Evolutionary conservation across 2,888 invertebrate species (phyloP), one percentile per base, ranked within the genome.

Genomic region (Geotrupes spiniger): DNA sequence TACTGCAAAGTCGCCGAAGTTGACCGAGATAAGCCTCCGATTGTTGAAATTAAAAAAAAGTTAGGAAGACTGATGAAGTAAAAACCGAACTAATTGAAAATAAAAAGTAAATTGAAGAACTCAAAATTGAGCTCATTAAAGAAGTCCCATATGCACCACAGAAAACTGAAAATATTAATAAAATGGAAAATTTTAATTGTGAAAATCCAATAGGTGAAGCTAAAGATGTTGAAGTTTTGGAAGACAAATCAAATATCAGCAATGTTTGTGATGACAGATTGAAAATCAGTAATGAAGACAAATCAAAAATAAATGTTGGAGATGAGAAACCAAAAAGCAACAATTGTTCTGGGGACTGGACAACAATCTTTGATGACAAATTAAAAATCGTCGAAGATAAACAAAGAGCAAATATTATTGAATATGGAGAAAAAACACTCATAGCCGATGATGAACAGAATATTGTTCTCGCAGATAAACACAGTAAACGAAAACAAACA

Each of bases 181-280:
- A 45, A 31, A 27, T 27, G 31, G 26, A 39, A 10, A 15, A 47
- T 11, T 27, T 11, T 14, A 33, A 29, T 26, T 25, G 14, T 8
- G 51, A 40, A 36, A 38, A 16, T n/a, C 6, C n/a, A n/a, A 29
- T 31, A 26, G 25, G 27, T 41, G 37, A 36, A 40, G 29, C 37
- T 15, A 38, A 52, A 42, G 42, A 47, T n/a, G n/a, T n/a, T 76
- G 76, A 26, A 76, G 74, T 62, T 75, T 76, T 55, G 58, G 66
- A 1, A 64, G 68, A 39, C 75, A 74, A 57, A 71, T 69, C 50
- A 72, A 72, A 40, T 74, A 15, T 16, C 12, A 42, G 5, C 8
- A 1, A 2, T 1, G 21, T 3, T n/a, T 9, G 27, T 2, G 36
- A 27, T n/a, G n/a, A n/a, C n/a, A n/a, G n/a, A n/a, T n/a, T n/a